phyloP scores from a whole-genome alignment of 2,113 vertebrate species.

The Columbina picui region DNA sequence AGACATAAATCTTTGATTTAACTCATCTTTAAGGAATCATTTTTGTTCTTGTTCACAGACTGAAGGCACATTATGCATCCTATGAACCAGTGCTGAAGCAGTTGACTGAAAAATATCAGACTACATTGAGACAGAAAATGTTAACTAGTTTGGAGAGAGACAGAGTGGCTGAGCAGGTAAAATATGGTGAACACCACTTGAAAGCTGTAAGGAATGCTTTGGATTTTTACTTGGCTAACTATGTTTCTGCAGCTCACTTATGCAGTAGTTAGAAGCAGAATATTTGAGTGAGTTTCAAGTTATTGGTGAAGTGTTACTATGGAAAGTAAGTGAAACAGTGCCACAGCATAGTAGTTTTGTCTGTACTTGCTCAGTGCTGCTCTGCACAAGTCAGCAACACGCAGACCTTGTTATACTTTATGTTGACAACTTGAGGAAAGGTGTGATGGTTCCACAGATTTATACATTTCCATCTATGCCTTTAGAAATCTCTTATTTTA shows the following conservation, averaged over 20 bases:
- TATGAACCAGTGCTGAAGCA: constrained; percentile 81
- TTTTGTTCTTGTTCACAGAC: constrained; percentile 61
- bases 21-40: neutral
- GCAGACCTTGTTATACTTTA: neutral
- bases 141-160: constrained; percentile 83
- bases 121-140: constrained; percentile 83
- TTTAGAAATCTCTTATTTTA: neutral
- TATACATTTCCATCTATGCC: neutral
- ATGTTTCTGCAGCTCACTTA: neutral
- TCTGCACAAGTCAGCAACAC: fast-evolving
- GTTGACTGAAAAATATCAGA: constrained; percentile 85
- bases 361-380: neutral
- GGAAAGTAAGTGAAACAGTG: neutral
- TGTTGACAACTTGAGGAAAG: neutral
- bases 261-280: neutral
- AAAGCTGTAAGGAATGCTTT: neutral
- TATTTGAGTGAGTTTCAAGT: neutral
- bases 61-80: constrained; percentile 84
- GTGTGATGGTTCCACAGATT: neutral
- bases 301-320: neutral
- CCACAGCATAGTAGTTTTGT: neutral
- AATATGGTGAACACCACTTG: neutral
- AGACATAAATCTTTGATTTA: constrained; percentile 6
- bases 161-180: constrained; percentile 78
- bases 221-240: neutral